phyloP scores from a whole-genome alignment of 2,888 invertebrate genomes.

The Suillia variegata region DNA sequence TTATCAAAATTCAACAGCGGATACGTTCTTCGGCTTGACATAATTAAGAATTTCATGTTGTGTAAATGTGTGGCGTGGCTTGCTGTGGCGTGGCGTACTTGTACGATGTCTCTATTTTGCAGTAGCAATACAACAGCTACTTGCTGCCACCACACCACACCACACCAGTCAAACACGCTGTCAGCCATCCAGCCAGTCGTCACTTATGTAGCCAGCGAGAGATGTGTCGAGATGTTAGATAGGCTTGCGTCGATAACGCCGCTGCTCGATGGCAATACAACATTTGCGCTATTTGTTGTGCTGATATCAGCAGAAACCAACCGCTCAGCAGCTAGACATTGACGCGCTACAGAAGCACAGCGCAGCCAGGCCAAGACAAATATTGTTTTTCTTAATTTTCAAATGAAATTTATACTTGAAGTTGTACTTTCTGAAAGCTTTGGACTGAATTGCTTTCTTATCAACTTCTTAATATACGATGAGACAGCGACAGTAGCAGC shows the following conservation, averaged over 20 bases:
- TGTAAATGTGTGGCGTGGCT: not conserved
- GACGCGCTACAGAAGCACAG: not conserved
- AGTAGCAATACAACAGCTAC: not conserved
- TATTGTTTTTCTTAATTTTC: not conserved
- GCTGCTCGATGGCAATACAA: slow-evolving; percentile 11
- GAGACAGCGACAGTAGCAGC: slow-evolving; percentile 17
- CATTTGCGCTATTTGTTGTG: slow-evolving; percentile 11
- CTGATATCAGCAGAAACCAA: slow-evolving; percentile 35
- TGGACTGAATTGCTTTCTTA: not conserved
- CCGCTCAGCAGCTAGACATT: not conserved
- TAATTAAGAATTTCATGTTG: not conserved
- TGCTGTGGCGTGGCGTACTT: not conserved
- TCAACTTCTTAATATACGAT: not conserved
- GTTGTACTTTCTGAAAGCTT: not conserved
- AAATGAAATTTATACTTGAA: not conserved
- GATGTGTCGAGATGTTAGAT: slow-evolving; percentile 26
- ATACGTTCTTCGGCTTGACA: not conserved
- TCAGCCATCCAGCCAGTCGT: not conserved
- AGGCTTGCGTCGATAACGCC: slow-evolving; percentile 25
- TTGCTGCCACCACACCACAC: no score
- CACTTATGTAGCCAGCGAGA: not conserved
- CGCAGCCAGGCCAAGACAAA: not conserved
- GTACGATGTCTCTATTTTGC: not conserved
- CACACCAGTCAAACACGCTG: not conserved
- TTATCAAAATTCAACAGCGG: slow-evolving; percentile 3